Evolutionary conservation across 1,140 invertebrate genomes (phyloP).

Genomic region (Drosophila trapezifrons): DNA sequence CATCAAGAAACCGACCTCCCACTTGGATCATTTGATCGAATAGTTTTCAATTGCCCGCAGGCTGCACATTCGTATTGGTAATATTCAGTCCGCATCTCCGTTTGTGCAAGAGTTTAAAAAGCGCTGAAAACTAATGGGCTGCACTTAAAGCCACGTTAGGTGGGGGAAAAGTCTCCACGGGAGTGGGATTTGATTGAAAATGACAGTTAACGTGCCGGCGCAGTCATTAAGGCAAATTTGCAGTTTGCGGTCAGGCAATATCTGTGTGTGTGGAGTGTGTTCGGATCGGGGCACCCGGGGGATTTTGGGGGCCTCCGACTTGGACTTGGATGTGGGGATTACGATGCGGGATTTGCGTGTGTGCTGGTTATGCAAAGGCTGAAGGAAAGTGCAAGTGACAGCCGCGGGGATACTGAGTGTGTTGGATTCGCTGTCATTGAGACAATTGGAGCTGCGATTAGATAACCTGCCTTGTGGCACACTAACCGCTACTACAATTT

Average conservation of each 20-base stretch:
- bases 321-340: constrained; percentile 20
- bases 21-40: constrained; percentile 30
- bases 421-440: constrained; percentile 31
- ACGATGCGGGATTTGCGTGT: constrained; percentile 42
- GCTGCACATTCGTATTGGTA: constrained; percentile 27
- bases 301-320: constrained; percentile 1
- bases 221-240: constrained; percentile 70
- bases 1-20: constrained; percentile 33
- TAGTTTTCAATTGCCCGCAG: constrained; percentile 14
- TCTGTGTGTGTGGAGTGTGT: not conserved
- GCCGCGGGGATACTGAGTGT: constrained; percentile 22
- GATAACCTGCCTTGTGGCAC: constrained; percentile 43
- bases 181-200: constrained; percentile 53
- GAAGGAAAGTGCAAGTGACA: constrained; percentile 41
- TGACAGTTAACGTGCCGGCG: constrained; percentile 71
- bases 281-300: constrained; percentile 7
- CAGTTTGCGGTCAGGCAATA: constrained; percentile 64
- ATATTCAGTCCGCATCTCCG: constrained; percentile 30
- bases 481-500: constrained; percentile 25
- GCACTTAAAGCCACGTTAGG: constrained; percentile 53
- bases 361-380: constrained; percentile 43
- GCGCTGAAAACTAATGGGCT: constrained; percentile 62
- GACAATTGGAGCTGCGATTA: constrained; percentile 33
- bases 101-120: constrained; percentile 73
- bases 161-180: constrained; percentile 12